phyloP scores from a whole-genome alignment of 2,797 vertebrate genomes.

The Fistularia commersonii region DNA sequence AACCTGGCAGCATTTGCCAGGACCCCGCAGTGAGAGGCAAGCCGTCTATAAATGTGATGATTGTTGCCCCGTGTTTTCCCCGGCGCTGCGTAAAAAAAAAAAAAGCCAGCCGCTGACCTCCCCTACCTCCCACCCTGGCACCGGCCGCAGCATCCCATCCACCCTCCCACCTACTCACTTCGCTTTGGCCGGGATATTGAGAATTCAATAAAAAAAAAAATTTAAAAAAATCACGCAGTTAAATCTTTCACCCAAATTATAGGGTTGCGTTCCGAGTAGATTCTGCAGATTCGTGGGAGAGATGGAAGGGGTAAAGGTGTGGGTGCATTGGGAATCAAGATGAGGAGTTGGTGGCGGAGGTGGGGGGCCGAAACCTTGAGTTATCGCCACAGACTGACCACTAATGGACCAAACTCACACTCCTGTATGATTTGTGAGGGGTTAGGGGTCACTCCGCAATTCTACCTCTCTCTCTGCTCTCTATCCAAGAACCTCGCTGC shows the following conservation, averaged over 20 bases:
- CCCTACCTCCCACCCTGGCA: constrained; percentile 42
- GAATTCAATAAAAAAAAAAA: constrained; percentile 72
- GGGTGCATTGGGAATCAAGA: constrained; percentile 39
- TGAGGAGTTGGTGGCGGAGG: constrained; percentile 16
- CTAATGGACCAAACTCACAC: constrained; percentile 59
- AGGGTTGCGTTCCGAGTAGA: constrained; percentile 50
- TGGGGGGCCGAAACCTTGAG: constrained; percentile 30
- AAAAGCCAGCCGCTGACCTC: constrained; percentile 50
- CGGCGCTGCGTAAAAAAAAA: constrained; percentile 26
- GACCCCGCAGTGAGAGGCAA: constrained; percentile 28
- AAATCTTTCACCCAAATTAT: constrained; percentile 69
- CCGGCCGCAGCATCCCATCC: constrained; percentile 38
- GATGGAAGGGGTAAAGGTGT: constrained; percentile 4
- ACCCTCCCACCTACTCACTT: constrained; percentile 48
- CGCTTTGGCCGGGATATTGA: constrained; percentile 55
- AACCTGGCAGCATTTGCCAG: constrained; percentile 37
- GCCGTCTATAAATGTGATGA: constrained; percentile 59
- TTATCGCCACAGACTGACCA: constrained; percentile 49
- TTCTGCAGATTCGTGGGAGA: constrained; percentile 12
- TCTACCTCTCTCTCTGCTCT: constrained; percentile 21
- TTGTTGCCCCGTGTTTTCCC: constrained; percentile 55
- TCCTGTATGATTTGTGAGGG: constrained; percentile 61
- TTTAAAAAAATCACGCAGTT: constrained; percentile 63
- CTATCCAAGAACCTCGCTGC: constrained; percentile 36
- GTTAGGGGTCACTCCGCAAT: constrained; percentile 38